Evolutionary conservation across 2,888 invertebrate species (phyloP).

Genomic region (Sarcophaga caerulescens): DNA sequence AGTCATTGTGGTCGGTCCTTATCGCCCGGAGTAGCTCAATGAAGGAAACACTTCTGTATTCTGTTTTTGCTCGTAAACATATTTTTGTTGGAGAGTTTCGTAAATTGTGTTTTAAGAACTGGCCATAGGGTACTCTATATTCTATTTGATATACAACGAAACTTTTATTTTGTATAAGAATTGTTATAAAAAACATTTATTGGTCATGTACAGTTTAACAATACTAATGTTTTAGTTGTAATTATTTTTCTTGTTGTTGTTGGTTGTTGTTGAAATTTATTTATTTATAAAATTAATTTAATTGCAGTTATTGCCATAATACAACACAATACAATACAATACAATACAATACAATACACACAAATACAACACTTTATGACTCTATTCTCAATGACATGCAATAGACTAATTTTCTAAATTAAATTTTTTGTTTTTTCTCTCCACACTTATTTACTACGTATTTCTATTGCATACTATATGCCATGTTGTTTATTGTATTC

Average conservation of each 20-base stretch:
- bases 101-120: too few species aligned
- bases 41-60: too few species aligned
- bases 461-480: neutral
- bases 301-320: constrained; percentile 26
- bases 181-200: too few species aligned
- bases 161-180: too few species aligned
- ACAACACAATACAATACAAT: neutral
- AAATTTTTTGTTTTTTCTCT: neutral
- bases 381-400: constrained; percentile 29
- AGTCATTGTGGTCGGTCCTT: too few species aligned
- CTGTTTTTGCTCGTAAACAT: too few species aligned
- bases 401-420: constrained; percentile 25
- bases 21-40: too few species aligned
- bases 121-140: too few species aligned
- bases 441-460: neutral
- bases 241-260: neutral
- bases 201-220: too few species aligned
- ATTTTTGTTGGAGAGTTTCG: too few species aligned
- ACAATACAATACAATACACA: neutral
- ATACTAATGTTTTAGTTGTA: neutral
- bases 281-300: constrained; percentile 20
- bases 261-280: neutral
- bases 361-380: constrained; percentile 1
- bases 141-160: too few species aligned
- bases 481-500: too few species aligned